Evolutionary conservation across 2,888 invertebrate species (phyloP).

Genomic region (Xiphydria camelus): DNA sequence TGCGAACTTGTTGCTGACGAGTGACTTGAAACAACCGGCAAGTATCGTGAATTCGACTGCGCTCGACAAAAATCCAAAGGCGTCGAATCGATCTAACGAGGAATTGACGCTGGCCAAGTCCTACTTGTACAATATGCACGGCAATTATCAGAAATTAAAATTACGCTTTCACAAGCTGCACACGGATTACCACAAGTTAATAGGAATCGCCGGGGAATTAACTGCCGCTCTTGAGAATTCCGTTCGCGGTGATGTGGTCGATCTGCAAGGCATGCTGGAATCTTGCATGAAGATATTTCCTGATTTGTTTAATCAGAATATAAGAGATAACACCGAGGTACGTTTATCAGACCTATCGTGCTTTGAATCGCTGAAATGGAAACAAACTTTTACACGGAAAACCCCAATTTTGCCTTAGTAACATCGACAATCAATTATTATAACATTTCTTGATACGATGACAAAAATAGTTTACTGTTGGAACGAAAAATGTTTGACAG

Average conservation of each 20-base stretch:
- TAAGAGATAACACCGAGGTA: conserved; percentile 38
- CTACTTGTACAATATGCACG: conserved; percentile 38
- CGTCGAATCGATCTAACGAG: conserved; percentile 21
- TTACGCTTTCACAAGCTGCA: conserved; percentile 53
- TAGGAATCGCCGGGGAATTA: conserved; percentile 63
- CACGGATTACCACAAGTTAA: conserved; percentile 56
- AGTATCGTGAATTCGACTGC: conserved; percentile 21
- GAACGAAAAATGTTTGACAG: too few species aligned
- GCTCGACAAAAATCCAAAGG: conserved; percentile 10
- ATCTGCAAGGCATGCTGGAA: conserved; percentile 57
- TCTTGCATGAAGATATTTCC: conserved; percentile 61
- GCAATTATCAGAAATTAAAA: conserved; percentile 51
- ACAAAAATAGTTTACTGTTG: too few species aligned
- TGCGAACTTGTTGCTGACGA: conserved; percentile 24
- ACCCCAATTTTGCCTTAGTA: too few species aligned
- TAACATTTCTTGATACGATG: too few species aligned
- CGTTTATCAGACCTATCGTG: too few species aligned
- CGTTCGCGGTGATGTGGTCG: conserved; percentile 61
- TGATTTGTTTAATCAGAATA: conserved; percentile 56
- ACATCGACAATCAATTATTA: too few species aligned
- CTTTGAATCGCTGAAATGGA: too few species aligned
- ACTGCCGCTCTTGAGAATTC: conserved; percentile 64
- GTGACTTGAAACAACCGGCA: conserved; percentile 25
- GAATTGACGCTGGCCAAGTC: conserved; percentile 40
- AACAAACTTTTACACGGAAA: too few species aligned